These are phyloP conservation scores for Orgyia antiqua DNA, from an alignment of 2,888 invertebrate species.

Conservation along the genomic window DNA sequence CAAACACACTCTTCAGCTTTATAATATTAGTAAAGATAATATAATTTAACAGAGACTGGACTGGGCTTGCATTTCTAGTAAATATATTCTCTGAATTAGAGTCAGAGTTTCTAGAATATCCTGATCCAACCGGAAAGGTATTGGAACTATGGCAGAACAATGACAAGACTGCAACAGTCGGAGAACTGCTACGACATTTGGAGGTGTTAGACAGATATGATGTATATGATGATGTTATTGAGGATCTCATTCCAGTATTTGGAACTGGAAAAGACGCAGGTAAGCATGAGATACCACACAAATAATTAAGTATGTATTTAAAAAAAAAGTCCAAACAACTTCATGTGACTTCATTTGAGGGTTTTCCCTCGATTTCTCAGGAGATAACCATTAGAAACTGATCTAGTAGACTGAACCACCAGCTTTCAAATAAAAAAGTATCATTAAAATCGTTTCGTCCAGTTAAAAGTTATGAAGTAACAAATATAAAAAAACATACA, in stretches of 20 bases:
- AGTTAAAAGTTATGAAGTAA: too few species aligned
- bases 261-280: constrained; percentile 30
- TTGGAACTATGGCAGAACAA: constrained; percentile 77
- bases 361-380: too few species aligned
- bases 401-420: too few species aligned
- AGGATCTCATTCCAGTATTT: constrained; percentile 30
- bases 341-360: too few species aligned
- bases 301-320: too few species aligned
- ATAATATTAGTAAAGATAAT: neutral
- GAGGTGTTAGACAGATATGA: constrained; percentile 86
- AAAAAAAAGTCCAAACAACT: too few species aligned
- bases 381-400: too few species aligned
- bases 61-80: constrained; percentile 83
- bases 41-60: constrained; percentile 81
- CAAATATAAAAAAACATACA: too few species aligned
- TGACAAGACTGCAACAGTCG: constrained; percentile 74
- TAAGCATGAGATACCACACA: too few species aligned
- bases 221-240: constrained; percentile 80
- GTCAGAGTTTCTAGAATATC: constrained; percentile 62
- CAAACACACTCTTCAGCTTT: too few species aligned
- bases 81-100: constrained; percentile 71
- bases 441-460: too few species aligned
- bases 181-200: constrained; percentile 78
- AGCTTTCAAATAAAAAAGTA: too few species aligned
- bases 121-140: constrained; percentile 80